These are phyloP conservation scores for Exaiptasia diaphana DNA, from an alignment of 64 coral and sea anemone species.

Conservation along the genomic window DNA sequence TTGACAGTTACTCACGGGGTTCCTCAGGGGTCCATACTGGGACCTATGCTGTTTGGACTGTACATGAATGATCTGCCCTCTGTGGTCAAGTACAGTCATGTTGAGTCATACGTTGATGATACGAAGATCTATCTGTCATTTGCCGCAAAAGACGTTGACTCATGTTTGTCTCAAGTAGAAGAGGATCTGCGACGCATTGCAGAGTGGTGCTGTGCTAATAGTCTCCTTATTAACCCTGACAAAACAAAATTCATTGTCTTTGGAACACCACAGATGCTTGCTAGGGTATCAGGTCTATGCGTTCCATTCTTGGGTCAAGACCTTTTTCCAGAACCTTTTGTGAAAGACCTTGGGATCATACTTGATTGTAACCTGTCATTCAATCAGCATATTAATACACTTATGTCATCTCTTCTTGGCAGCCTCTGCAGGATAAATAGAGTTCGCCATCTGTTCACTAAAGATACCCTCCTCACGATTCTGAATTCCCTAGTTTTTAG, in stretches of 20 bases:
- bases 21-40: background rate
- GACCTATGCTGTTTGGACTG: background rate
- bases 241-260: slow-evolving; percentile 27
- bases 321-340: background rate
- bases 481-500: slow-evolving; percentile 33
- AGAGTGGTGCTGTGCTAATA: slow-evolving; percentile 27
- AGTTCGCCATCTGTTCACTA: background rate
- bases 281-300: background rate
- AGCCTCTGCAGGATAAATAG: background rate
- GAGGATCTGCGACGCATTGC: background rate
- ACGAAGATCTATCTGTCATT: background rate
- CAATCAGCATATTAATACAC: background rate
- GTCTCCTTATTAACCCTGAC: slow-evolving; percentile 6
- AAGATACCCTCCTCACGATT: background rate
- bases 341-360: background rate
- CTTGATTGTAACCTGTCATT: slow-evolving; percentile 11
- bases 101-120: background rate
- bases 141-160: background rate
- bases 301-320: background rate
- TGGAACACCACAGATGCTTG: background rate
- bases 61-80: slow-evolving; percentile 9
- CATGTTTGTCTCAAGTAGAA: background rate
- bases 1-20: background rate
- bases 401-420: background rate
- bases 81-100: background rate